Percentiles rank a stretch among this genome's conserved stretches.
Evolutionary conservation across 2,888 invertebrate species (phyloP).

Genomic region (Aelia acuminata): DNA sequence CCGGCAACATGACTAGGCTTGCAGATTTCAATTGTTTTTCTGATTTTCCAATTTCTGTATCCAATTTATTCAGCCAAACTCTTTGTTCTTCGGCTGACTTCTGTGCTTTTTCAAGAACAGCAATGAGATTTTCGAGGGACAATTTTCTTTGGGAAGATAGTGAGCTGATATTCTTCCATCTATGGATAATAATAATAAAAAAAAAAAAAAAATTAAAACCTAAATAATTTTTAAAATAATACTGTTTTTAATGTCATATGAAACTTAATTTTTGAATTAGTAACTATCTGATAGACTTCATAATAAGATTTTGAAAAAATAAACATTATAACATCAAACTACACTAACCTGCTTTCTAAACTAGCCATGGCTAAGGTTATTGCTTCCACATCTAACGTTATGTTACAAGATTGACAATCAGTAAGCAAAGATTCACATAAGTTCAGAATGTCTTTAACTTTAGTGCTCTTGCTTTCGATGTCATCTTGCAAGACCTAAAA

Average conservation of each 20-base stretch:
- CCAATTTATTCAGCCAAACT: constrained; percentile 54
- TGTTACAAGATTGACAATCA: constrained; percentile 81
- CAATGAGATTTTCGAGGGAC: constrained; percentile 76
- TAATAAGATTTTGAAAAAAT: neutral
- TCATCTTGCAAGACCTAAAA: constrained; percentile 76
- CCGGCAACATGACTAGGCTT: constrained; percentile 25
- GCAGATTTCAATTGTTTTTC: constrained; percentile 60
- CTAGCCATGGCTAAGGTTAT: constrained; percentile 79
- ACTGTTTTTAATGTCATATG: neutral
- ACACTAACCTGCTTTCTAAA: constrained; percentile 75
- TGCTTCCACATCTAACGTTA: constrained; percentile 79
- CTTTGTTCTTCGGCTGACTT: constrained; percentile 59
- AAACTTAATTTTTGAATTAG: neutral
- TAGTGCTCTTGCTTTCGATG: constrained; percentile 83
- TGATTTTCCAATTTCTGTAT: constrained; percentile 54
- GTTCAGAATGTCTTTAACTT: constrained; percentile 84
- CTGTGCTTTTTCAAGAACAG: constrained; percentile 60
- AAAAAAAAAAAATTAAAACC: neutral
- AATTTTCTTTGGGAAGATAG: constrained; percentile 81
- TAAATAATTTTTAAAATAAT: neutral
- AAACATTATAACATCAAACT: neutral
- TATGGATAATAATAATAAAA: constrained; percentile 48
- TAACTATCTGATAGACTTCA: neutral
- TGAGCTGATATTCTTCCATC: constrained; percentile 85
- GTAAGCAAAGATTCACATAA: constrained; percentile 83